Conservation (phyloP, 2,888 invertebrate genomes). For the Xanthorhoe designata region DNA sequence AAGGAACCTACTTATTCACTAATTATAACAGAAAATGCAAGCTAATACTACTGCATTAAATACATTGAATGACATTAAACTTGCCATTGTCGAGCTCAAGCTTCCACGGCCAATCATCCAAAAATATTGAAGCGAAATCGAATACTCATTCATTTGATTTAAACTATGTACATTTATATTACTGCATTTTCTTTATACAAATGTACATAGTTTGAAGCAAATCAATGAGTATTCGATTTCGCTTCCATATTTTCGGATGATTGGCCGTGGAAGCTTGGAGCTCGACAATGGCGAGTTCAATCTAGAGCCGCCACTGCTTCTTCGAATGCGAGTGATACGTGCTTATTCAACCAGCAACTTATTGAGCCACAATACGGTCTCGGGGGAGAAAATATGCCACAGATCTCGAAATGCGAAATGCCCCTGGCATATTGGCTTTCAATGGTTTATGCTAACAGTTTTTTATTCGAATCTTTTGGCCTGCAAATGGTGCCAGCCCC, state of each 20-base stretch:
- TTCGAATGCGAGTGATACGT: conserved; percentile 10
- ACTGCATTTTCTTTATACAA: too few species aligned
- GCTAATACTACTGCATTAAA: too few species aligned
- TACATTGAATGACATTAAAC: too few species aligned
- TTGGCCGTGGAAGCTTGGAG: conserved; percentile 22
- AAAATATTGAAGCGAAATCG: conserved; percentile 38
- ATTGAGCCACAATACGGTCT: conserved; percentile 14
- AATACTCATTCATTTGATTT: conserved; percentile 31
- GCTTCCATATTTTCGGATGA: conserved; percentile 38
- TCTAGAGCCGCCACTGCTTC: conserved; percentile 12
- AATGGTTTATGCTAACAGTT: too few species aligned
- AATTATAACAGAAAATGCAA: too few species aligned
- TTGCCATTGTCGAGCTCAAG: conserved; percentile 30
- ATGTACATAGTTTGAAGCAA: conserved; percentile 13
- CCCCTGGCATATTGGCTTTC: background rate
- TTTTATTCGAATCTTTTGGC: too few species aligned
- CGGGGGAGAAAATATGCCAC: background rate
- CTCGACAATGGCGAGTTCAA: conserved; percentile 31
- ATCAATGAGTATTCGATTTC: conserved; percentile 35
- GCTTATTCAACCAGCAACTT: conserved; percentile 29
- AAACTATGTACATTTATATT: background rate
- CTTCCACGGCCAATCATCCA: conserved; percentile 28
- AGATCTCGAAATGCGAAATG: background rate
- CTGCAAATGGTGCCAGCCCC: too few species aligned
- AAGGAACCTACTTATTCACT: too few species aligned